phyloP scores from a whole-genome alignment of 2,888 invertebrate genomes.

The Tipula helvola region DNA sequence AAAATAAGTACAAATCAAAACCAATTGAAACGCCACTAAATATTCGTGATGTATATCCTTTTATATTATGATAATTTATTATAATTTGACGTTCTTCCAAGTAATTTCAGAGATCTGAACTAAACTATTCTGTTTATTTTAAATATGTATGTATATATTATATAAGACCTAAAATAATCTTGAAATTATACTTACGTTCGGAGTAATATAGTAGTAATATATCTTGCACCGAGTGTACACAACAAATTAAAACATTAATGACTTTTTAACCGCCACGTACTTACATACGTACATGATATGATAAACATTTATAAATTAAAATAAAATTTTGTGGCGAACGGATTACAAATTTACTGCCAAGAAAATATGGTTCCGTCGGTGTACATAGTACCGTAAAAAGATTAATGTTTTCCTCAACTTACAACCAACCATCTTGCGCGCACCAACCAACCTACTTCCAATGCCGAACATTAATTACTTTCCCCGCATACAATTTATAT shows the following conservation, averaged over 20 bases:
- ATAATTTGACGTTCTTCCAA: no score
- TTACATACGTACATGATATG: not conserved
- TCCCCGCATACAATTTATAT: not conserved
- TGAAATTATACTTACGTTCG: no score
- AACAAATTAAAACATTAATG: not conserved
- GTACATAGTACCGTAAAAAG: not conserved
- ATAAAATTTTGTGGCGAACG: not conserved
- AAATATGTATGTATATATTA: no score
- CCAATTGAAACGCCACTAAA: no score
- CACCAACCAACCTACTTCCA: not conserved
- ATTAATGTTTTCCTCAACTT: not conserved
- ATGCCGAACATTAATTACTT: not conserved
- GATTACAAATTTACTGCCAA: not conserved
- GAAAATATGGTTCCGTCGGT: not conserved
- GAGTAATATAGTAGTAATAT: no score
- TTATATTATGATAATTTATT: no score
- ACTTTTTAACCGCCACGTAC: not conserved
- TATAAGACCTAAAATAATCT: no score
- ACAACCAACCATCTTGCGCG: not conserved
- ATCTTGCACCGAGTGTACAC: not conserved
- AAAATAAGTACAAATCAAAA: no score
- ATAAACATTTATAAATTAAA: not conserved
- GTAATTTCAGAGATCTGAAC: no score
- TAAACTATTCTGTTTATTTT: no score
- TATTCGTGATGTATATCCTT: no score